Evolutionary conservation across 2,888 invertebrate genomes (phyloP).

Genomic region (Latrodectus elegans): DNA sequence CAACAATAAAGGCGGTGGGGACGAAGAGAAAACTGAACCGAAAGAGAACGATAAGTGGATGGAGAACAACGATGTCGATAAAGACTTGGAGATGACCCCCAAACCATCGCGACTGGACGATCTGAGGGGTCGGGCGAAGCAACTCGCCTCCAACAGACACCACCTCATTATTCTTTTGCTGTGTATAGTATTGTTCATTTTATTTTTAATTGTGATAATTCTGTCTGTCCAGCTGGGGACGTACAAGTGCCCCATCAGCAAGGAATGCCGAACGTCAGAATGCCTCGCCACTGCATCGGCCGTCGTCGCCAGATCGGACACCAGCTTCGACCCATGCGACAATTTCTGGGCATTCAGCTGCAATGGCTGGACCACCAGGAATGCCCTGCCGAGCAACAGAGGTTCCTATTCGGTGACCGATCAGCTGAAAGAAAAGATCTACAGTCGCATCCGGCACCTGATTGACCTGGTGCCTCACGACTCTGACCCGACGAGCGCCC

Average conservation of each 20-base stretch:
- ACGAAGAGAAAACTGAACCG: slow-evolving; percentile 68
- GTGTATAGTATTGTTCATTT: slow-evolving; percentile 74
- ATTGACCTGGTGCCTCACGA: slow-evolving; percentile 77
- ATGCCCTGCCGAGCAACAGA: slow-evolving; percentile 76
- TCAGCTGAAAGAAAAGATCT: slow-evolving; percentile 76
- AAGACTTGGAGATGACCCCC: slow-evolving; percentile 52
- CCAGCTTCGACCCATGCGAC: slow-evolving; percentile 76
- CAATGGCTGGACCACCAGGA: slow-evolving; percentile 77
- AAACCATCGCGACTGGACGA: slow-evolving; percentile 51
- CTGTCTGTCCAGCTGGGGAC: slow-evolving; percentile 77
- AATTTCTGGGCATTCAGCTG: slow-evolving; percentile 78
- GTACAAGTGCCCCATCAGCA: slow-evolving; percentile 75
- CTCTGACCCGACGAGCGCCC: slow-evolving; percentile 75
- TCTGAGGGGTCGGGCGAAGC: slow-evolving; percentile 56
- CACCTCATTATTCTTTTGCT: slow-evolving; percentile 64
- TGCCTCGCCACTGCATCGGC: slow-evolving; percentile 78
- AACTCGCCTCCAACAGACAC: slow-evolving; percentile 49
- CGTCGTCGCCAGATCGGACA: slow-evolving; percentile 74
- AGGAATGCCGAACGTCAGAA: slow-evolving; percentile 76
- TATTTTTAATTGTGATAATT: slow-evolving; percentile 76
- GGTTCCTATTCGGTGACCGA: slow-evolving; percentile 77
- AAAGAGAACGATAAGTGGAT: slow-evolving; percentile 70
- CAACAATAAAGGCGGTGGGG: slow-evolving; percentile 55
- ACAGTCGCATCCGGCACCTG: slow-evolving; percentile 72
- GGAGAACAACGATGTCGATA: slow-evolving; percentile 64